These are phyloP conservation scores for Toxotes lorentzi DNA, from an alignment of 2,797 vertebrate genomes.

Conservation along the genomic window DNA sequence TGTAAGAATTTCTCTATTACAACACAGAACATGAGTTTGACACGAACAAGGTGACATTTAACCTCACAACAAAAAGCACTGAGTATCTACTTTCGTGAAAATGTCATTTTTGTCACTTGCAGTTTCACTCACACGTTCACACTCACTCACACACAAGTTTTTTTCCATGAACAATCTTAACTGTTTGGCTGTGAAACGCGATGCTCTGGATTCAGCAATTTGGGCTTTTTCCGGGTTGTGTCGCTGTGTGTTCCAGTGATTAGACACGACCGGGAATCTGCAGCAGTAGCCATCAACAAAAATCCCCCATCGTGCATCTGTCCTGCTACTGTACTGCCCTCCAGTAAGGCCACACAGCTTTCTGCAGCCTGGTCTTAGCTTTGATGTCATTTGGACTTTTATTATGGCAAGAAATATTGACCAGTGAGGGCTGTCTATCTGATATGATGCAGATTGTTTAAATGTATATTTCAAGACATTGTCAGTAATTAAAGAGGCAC, in stretches of 20 bases:
- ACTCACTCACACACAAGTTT: neutral
- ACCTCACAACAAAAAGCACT: constrained; percentile 45
- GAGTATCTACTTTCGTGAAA: constrained; percentile 30
- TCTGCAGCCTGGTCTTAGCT: neutral
- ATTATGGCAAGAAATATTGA: accelerated
- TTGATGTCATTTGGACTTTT: neutral
- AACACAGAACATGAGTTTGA: constrained; percentile 49
- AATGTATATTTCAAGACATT: neutral
- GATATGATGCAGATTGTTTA: neutral
- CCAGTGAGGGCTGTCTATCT: neutral
- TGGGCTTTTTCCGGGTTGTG: neutral
- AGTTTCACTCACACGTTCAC: neutral
- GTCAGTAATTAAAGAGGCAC: constrained; percentile 7
- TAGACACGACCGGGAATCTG: constrained; percentile 25
- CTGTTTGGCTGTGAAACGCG: constrained; percentile 33
- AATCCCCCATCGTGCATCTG: constrained; percentile 25
- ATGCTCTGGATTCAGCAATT: constrained; percentile 7
- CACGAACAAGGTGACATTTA: constrained; percentile 39
- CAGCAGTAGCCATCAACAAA: constrained; percentile 25
- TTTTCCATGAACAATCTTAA: neutral
- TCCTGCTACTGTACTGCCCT: constrained; percentile 8
- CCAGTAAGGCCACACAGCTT: neutral
- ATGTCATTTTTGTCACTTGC: neutral
- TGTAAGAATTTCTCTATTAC: constrained; percentile 11
- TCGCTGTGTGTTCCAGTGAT: constrained; percentile 40